Evolutionary conservation across 2,797 vertebrate species (phyloP), one percentile per base, ranked within the genome.

Genomic region (Peromyscus aztecus): DNA sequence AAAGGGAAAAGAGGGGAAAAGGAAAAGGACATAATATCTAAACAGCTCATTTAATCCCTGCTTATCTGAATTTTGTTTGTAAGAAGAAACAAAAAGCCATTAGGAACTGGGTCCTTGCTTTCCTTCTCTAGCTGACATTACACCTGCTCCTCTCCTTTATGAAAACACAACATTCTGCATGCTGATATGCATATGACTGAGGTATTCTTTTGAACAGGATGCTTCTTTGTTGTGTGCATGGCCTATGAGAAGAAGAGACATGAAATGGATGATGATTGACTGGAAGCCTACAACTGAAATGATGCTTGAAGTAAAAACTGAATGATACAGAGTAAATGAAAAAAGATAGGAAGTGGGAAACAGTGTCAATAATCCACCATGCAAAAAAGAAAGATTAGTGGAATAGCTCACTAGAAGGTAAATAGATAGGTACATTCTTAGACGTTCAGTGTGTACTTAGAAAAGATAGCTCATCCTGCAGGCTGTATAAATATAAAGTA

Each of bases 51-150:
- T 71, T 37, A 71, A 37, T 40, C 4, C 4, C 27, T 57, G 65
- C 10, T 17, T 96, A 90, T 3, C n/a, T 19, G 80, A 4, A 34
- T 73, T 43, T 83, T 80, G 76, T n/a, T 97, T 97, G 97, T 92
- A 89, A 49, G 37, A 91, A 29, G 27, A 96, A 87, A 91, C 57
- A 14, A 76, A 69, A 10, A 83, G 24, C 11, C 34, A 55, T 92
- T 86, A 61, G 76, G n/a, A 73, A 73, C 78, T 96, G 73, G 40
- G 61, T 93, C 73, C 73, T 93, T 65, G 21, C 4, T 91, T 95
- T 90, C 13, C 49, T 95, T 89, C 63, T 94, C 69, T 82, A 77
- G 52, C 57, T 19, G 91, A 17, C 40, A 7, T 63, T 86, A 71
- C 21, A 43, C 49, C 37, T 63, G 37, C 1, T 2, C 23, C 40